These are phyloP conservation scores for Pipistrellus nathusii DNA, from an alignment of 2,797 vertebrate genomes.

Conservation along the genomic window DNA sequence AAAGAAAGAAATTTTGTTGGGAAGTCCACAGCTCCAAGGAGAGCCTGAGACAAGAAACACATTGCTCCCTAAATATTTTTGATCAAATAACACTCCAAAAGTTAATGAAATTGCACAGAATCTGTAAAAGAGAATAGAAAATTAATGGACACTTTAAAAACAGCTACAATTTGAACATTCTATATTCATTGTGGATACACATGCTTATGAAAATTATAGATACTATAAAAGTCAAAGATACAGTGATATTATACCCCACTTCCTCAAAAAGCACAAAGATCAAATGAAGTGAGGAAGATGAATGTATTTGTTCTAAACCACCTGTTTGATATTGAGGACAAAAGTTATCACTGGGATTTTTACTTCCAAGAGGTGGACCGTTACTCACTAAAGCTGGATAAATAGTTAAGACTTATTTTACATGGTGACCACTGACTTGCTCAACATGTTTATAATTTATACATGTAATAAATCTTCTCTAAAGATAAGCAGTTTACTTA, in stretches of 20 bases:
- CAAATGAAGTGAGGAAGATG: background rate
- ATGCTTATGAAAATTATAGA: background rate
- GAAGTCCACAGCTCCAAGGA: background rate
- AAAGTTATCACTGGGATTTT: background rate
- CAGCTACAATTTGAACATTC: background rate
- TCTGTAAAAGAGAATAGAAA: background rate
- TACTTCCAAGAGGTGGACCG: background rate
- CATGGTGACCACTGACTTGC: background rate
- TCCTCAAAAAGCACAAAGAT: background rate
- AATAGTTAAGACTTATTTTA: background rate
- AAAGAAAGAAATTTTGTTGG: background rate
- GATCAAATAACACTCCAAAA: background rate
- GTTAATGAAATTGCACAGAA: background rate
- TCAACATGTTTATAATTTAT: background rate
- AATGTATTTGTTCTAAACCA: background rate
- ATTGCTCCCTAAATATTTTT: background rate
- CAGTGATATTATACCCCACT: background rate
- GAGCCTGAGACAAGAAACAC: background rate
- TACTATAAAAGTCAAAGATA: background rate
- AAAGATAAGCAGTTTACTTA: background rate
- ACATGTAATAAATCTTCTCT: too few species aligned
- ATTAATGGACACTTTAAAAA: background rate
- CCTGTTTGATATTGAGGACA: background rate
- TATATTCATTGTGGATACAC: background rate
- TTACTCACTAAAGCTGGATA: too few species aligned